Percentiles rank a stretch among this genome's conserved stretches.
These are phyloP conservation scores for Trachelipus rathkii DNA, from an alignment of 1,140 invertebrate species.

Conservation along the genomic window DNA sequence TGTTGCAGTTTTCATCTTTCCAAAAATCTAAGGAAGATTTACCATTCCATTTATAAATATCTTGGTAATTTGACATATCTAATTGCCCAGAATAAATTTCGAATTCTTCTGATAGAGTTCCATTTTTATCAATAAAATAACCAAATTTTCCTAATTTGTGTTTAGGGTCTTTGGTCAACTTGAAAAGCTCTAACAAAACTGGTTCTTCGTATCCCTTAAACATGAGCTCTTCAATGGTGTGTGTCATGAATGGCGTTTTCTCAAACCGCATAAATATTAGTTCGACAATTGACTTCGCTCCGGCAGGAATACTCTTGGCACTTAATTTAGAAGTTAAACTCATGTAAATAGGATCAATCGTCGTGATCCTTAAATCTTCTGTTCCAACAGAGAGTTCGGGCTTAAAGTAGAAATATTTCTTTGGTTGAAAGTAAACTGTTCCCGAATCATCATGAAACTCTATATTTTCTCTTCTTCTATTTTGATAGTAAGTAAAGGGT, in stretches of 20 bases:
- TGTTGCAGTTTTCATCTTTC: slow-evolving; percentile 41
- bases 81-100: slow-evolving; percentile 53
- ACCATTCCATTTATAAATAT: slow-evolving; percentile 47
- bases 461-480: background rate
- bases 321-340: slow-evolving; percentile 7
- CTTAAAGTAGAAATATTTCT: slow-evolving; percentile 21
- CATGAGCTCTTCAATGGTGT: slow-evolving; percentile 65
- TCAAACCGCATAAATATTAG: slow-evolving; percentile 27
- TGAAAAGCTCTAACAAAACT: slow-evolving; percentile 53
- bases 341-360: slow-evolving; percentile 23
- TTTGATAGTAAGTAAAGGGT: slow-evolving; percentile 19
- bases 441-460: background rate
- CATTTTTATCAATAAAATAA: slow-evolving; percentile 51
- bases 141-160: slow-evolving; percentile 69
- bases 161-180: slow-evolving; percentile 50
- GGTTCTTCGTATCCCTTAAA: slow-evolving; percentile 72
- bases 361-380: slow-evolving; percentile 18
- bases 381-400: slow-evolving; percentile 18
- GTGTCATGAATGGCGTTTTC: slow-evolving; percentile 57
- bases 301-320: background rate
- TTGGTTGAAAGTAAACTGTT: slow-evolving; percentile 19
- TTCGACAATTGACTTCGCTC: slow-evolving; percentile 18
- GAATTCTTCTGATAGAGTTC: slow-evolving; percentile 54
- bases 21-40: slow-evolving; percentile 28
- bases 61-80: slow-evolving; percentile 48